Percentiles rank a stretch among this genome's conserved stretches.
These are phyloP conservation scores for Drosophila lacertosa DNA, from an alignment of 1,140 invertebrate genomes.

Conservation along the genomic window DNA sequence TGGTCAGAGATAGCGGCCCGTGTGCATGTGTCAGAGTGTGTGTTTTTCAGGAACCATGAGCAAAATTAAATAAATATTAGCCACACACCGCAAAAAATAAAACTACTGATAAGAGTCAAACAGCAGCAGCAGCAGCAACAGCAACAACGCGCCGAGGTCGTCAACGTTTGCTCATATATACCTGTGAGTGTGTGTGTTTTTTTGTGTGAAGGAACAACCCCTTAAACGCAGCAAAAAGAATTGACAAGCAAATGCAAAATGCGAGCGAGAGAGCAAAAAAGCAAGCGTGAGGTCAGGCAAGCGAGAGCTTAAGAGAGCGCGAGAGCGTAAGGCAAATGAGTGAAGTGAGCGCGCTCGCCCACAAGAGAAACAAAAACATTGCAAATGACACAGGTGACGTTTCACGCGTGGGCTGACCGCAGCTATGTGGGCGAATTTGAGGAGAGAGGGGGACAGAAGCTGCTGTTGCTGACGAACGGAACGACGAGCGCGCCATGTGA, in stretches of 20 bases:
- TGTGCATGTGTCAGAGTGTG: not conserved
- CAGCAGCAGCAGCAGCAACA: slow-evolving; percentile 18
- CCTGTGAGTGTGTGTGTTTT: not conserved
- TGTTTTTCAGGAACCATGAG: slow-evolving; percentile 18
- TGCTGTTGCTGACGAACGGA: slow-evolving; percentile 25
- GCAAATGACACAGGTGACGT: slow-evolving; percentile 81
- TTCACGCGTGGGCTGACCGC: slow-evolving; percentile 47
- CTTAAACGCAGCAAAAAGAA: slow-evolving; percentile 16
- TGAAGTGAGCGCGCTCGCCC: not conserved
- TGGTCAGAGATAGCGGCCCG: slow-evolving; percentile 64
- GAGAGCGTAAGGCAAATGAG: slow-evolving; percentile 3
- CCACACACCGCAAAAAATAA: slow-evolving; percentile 47
- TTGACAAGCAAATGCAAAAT: slow-evolving; percentile 14
- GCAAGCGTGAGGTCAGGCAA: too few relatives aligned
- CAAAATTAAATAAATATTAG: slow-evolving; percentile 71
- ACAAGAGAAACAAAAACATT: slow-evolving; percentile 65
- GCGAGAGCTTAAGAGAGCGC: slow-evolving; percentile 6
- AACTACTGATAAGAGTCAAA: slow-evolving; percentile 63
- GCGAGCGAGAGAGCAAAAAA: slow-evolving; percentile 1
- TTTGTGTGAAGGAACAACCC: slow-evolving; percentile 27
- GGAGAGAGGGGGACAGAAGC: slow-evolving; percentile 2
- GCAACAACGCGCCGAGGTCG: slow-evolving; percentile 9
- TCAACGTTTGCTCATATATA: not conserved
- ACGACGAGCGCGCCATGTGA: slow-evolving; percentile 40
- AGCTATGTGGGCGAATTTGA: not conserved